Conservation (phyloP, 2,113 vertebrate species). For the Galbula dea region DNA sequence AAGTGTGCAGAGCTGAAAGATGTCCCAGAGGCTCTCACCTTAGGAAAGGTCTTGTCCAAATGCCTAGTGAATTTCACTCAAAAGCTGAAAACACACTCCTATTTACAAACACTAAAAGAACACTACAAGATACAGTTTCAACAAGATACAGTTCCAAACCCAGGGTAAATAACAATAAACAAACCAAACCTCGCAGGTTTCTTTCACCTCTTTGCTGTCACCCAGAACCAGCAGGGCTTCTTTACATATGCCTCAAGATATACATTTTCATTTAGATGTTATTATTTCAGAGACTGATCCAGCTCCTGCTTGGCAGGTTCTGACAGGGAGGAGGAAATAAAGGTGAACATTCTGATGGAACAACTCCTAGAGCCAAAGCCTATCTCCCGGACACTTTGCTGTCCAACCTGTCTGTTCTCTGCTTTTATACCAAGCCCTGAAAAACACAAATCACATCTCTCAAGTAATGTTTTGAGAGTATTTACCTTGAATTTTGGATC, state of each 20-base stretch:
- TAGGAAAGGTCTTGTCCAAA: background rate
- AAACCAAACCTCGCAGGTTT: background rate
- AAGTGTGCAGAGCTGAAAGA: rapidly evolving
- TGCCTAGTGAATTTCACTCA: background rate
- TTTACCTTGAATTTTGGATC: background rate
- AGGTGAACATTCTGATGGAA: background rate
- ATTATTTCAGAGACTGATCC: background rate
- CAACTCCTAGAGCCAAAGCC: background rate
- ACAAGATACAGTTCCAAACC: no score
- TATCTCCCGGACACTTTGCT: background rate
- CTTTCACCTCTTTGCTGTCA: background rate
- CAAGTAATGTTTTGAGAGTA: background rate
- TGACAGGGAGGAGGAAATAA: background rate
- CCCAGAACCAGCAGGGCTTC: background rate
- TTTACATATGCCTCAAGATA: background rate
- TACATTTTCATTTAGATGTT: background rate
- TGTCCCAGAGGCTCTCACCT: background rate
- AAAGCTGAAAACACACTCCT: background rate
- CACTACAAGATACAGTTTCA: no score
- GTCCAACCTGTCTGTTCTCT: background rate
- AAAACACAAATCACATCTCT: background rate
- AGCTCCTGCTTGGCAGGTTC: background rate
- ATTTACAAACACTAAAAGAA: background rate
- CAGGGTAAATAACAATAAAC: background rate
- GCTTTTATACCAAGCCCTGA: background rate